Conservation (phyloP, 1,140 invertebrate genomes). For the Megalonaias nervosa region DNA sequence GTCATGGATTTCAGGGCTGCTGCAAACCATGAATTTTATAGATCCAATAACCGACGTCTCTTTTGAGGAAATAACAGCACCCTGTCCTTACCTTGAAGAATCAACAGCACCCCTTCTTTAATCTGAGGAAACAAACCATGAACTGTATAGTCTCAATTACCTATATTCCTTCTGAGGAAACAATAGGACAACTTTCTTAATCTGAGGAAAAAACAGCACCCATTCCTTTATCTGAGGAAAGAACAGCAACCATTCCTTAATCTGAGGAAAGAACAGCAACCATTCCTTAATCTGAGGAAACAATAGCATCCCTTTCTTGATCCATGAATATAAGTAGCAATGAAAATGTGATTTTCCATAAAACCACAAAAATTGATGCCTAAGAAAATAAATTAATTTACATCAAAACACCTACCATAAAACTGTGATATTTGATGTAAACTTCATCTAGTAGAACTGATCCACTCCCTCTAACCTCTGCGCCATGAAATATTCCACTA, state of each 20-base stretch:
- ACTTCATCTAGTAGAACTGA: conserved; percentile 69
- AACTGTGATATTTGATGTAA: conserved; percentile 61
- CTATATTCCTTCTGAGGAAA: not conserved
- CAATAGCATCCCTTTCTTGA: not conserved
- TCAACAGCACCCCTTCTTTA: not conserved
- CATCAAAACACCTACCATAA: conserved; percentile 60
- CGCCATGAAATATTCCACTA: conserved; percentile 66
- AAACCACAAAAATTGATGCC: not conserved
- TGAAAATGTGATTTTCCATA: not conserved
- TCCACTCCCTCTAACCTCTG: conserved; percentile 53
- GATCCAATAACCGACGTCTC: too few relatives aligned
- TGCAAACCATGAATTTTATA: not conserved
- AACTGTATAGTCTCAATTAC: too few relatives aligned
- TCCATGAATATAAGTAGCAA: not conserved
- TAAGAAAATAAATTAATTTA: not conserved
- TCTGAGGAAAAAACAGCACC: not conserved
- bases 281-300: not conserved
- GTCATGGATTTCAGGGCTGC: too few relatives aligned
- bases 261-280: not conserved
- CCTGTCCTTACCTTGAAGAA: not conserved
- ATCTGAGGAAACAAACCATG: not conserved
- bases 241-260: not conserved
- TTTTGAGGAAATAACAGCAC: not conserved
- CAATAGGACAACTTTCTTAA: not conserved
- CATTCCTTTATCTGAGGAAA: not conserved